phyloP scores from a whole-genome alignment of 2,113 vertebrate species.

The Myxocyprinus asiaticus region DNA sequence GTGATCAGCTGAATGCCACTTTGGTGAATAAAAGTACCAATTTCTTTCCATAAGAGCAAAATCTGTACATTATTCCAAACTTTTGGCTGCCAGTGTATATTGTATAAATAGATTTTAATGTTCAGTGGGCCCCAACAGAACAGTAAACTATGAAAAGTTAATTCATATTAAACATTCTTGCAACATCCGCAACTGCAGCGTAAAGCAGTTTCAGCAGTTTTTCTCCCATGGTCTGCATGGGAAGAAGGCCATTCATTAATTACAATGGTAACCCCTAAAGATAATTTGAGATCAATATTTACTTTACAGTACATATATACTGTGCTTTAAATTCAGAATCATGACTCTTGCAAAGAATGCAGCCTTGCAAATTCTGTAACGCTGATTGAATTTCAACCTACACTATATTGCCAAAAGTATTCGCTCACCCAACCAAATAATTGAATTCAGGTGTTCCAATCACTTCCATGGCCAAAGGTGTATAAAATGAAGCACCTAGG shows the following conservation, averaged over 20 bases:
- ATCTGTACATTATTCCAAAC: no score
- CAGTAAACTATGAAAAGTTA: not conserved
- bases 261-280: not conserved
- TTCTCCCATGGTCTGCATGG: not conserved
- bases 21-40: no score
- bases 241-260: slow-evolving; percentile 18
- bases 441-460: no score
- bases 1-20: no score
- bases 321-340: not conserved
- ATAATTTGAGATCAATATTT: slow-evolving; percentile 13
- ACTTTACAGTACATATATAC: not conserved
- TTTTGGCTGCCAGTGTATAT: not conserved
- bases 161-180: not conserved
- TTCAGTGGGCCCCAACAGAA: not conserved
- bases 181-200: not conserved
- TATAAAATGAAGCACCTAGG: no score
- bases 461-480: no score
- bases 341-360: not conserved
- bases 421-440: no score
- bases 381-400: not conserved
- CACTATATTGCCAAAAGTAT: no score
- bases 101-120: not conserved
- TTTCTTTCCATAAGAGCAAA: no score
- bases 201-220: slow-evolving; percentile 24
- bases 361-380: not conserved